phyloP scores from a whole-genome alignment of 2,113 vertebrate genomes.

The Rhinolophus ferrumequinum region DNA sequence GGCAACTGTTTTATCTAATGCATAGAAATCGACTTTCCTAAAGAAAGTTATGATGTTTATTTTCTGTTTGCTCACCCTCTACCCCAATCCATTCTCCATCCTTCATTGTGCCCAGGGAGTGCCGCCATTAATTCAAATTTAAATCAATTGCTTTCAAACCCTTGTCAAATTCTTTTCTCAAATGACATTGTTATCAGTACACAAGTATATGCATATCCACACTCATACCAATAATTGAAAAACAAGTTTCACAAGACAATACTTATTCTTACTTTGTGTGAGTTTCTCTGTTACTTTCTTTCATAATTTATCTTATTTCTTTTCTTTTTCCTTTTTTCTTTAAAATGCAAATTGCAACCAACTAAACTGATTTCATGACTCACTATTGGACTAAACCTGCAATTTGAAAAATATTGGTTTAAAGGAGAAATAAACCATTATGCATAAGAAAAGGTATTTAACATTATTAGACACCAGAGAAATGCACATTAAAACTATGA shows the following conservation, averaged over 20 bases:
- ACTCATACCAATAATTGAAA: not conserved
- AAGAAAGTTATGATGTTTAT: not conserved
- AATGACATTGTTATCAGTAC: not conserved
- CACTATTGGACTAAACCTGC: not conserved
- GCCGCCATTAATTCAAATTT: not conserved
- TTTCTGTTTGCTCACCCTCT: not conserved
- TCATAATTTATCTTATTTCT: not conserved
- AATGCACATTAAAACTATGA: not conserved
- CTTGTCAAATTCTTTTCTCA: not conserved
- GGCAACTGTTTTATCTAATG: not conserved
- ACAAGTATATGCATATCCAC: not conserved
- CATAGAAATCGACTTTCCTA: not conserved
- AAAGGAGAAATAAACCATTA: not conserved
- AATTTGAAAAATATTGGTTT: not conserved
- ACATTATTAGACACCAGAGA: not conserved
- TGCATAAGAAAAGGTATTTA: not conserved
- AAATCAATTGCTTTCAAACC: not conserved
- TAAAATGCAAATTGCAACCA: not conserved
- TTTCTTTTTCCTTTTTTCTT: not conserved
- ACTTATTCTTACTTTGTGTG: not conserved
- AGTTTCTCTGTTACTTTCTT: not conserved
- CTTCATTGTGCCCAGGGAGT: not conserved
- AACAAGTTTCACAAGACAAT: not conserved
- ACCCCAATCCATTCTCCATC: not conserved
- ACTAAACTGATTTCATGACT: not conserved